Conservation (phyloP, 2,797 vertebrate species). For the Rhinoraja longicauda region DNA sequence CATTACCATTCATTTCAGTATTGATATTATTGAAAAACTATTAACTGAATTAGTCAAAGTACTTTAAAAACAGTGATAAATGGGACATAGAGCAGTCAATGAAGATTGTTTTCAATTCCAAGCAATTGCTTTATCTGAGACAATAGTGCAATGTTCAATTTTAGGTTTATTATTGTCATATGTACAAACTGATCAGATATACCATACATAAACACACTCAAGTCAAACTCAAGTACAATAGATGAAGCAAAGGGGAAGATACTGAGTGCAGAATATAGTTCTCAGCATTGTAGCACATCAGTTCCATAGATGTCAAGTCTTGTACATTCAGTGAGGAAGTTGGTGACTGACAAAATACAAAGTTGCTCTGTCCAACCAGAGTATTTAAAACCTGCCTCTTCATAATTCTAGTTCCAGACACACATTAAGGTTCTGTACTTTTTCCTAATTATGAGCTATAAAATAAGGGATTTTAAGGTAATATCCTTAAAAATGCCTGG, state of each 20-base stretch:
- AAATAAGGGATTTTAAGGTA: background rate
- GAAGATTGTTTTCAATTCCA: background rate
- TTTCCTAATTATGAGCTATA: background rate
- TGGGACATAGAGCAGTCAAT: background rate
- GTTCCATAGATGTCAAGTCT: no score
- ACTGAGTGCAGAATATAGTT: no score
- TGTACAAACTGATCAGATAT: no score
- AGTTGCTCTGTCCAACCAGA: background rate
- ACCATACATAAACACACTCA: no score
- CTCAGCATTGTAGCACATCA: no score
- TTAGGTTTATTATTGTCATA: no score
- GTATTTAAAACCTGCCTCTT: background rate
- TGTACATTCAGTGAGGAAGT: background rate
- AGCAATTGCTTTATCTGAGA: background rate
- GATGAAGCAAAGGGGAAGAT: no score
- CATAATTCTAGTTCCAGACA: background rate
- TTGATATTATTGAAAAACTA: conserved; percentile 6
- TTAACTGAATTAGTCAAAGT: background rate
- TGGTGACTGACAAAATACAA: background rate
- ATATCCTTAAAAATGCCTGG: background rate
- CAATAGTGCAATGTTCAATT: background rate
- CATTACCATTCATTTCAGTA: background rate
- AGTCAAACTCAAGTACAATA: no score
- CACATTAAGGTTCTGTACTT: background rate
- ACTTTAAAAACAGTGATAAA: background rate